Base-by-base conservation (phyloP, 2,113 vertebrate genomes). In the Nettapus auritus region DNA sequence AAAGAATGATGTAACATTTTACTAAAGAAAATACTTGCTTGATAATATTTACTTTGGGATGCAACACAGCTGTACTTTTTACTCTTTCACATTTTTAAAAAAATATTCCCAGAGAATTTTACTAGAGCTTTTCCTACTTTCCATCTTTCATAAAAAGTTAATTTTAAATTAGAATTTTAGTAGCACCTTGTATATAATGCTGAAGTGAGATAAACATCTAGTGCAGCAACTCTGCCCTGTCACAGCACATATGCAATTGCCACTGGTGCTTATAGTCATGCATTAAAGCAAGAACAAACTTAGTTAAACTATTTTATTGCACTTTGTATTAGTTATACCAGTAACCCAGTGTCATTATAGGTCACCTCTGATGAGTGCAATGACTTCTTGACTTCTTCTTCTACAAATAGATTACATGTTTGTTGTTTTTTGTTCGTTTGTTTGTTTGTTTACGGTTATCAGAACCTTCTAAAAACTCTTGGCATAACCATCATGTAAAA, bases 31-130 rank as follows among this genome's bases (percentile, higher is more conserved):
- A 42, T 1, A 57, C 10, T 28, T 9, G 14, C 42, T 8, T 28
- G 38, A 6, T 21, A 62, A 2, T 1, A 33, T 4, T 52, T 62
- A 7, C 20, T 38, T 6, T 3, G 57, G n/a, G 29, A 42, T 8
- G 60, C 9, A 36, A 7, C 0, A 0, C 2, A 26, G 36, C 15
- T 64, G 86, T 8, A 20, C 23, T 36, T 36, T 36, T 26, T 11
- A 44, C n/a, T 59, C 1, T 19, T 57, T 11, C 36, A 40, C 19
- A 1, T 15, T 34, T 66, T 67, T 56, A 40, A 79, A 69, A 64
- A 76, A 68, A 13, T 2, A 14, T 4, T 82, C n/a, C 46, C 55
- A 38, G 29, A 78, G 46, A 60, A 28, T 21, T 78, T 84, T 29
- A 60, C 12, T 23, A 52, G 48, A 87, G 74, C 3, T 82, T 85